Conservation (phyloP, 2,888 invertebrate species). For the Halictus quadricinctus region DNA sequence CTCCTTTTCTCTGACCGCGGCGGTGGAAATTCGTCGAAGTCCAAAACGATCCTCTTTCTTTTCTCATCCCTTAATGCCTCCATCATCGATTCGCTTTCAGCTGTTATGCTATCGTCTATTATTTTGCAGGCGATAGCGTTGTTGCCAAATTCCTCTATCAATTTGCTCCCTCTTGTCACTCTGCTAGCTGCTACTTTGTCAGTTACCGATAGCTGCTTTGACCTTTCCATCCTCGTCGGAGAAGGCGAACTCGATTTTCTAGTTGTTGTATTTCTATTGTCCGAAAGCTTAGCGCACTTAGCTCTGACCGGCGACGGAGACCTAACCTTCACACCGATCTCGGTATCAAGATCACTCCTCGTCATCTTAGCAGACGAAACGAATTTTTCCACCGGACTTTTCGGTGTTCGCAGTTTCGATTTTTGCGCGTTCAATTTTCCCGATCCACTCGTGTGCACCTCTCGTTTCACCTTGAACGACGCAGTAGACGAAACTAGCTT, state of each 20-base stretch:
- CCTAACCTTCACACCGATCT: constrained; percentile 24
- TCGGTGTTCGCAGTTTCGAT: constrained; percentile 18
- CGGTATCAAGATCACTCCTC: neutral
- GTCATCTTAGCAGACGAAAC: neutral
- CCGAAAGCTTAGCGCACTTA: constrained; percentile 13
- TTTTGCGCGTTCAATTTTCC: constrained; percentile 19
- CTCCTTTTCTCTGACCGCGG: constrained; percentile 64
- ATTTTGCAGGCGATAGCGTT: neutral
- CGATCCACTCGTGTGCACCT: neutral
- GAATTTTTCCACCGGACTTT: neutral
- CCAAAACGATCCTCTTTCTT: constrained; percentile 71
- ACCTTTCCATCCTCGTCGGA: constrained; percentile 21
- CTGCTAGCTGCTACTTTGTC: neutral
- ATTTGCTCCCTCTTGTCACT: neutral
- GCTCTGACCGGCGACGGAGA: constrained; percentile 49
- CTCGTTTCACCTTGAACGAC: constrained; percentile 24
- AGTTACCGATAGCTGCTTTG: neutral
- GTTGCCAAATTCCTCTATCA: neutral
- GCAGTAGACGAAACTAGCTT: constrained; percentile 10
- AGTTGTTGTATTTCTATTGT: constrained; percentile 3
- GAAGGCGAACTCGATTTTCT: constrained; percentile 30
- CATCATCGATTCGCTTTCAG: neutral
- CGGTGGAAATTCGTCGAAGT: constrained; percentile 76
- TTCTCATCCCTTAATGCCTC: constrained; percentile 40
- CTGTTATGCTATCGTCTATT: neutral